Evolutionary conservation across 1,140 invertebrate species (phyloP).

Genomic region (Latrodectus geometricus): DNA sequence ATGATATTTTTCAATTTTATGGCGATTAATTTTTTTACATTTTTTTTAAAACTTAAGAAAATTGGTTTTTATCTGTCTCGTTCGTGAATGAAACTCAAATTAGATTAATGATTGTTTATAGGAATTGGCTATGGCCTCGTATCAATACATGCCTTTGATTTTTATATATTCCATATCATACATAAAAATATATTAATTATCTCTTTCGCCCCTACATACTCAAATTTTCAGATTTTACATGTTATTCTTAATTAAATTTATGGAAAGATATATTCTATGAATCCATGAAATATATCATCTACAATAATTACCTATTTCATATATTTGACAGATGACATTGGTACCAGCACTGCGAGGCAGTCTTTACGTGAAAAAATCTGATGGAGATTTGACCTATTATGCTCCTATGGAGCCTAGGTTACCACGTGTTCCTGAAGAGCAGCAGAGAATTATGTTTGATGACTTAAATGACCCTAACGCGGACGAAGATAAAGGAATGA

Average conservation of each 20-base stretch:
- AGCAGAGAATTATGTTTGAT: background rate
- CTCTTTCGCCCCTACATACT: background rate
- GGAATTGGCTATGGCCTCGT: too few relatives aligned
- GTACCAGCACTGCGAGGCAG: background rate
- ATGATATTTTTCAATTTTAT: too few relatives aligned
- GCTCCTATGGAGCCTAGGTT: background rate
- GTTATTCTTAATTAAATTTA: background rate
- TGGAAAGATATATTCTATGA: background rate
- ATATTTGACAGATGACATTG: background rate
- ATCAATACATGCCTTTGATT: too few relatives aligned
- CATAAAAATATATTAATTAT: background rate
- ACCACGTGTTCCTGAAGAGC: background rate
- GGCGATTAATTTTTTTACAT: too few relatives aligned
- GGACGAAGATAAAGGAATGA: background rate
- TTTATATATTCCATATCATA: too few relatives aligned
- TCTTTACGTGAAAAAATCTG: background rate
- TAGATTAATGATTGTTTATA: too few relatives aligned
- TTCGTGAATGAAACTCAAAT: too few relatives aligned
- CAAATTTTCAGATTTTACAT: background rate
- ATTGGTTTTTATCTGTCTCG: too few relatives aligned
- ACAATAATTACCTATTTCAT: background rate
- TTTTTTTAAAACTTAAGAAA: too few relatives aligned
- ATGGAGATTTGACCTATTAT: conserved; percentile 1
- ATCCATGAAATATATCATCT: background rate
- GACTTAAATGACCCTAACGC: background rate